phyloP scores from a whole-genome alignment of 2,113 vertebrate species.

The Rhabdomys dilectus region DNA sequence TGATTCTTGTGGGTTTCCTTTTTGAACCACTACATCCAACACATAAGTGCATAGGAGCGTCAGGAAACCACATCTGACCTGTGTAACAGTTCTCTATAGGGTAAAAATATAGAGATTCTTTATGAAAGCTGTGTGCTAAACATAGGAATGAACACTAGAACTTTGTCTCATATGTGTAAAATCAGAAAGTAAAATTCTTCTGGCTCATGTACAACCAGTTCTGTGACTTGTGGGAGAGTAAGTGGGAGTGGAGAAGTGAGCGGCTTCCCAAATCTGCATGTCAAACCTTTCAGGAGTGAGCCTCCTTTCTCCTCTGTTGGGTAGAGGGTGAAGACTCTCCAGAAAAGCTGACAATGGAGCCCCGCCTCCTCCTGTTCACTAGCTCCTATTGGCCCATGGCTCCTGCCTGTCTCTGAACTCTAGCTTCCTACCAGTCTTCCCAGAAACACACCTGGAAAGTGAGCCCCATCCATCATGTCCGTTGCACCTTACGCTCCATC shows the following conservation, averaged over 20 bases:
- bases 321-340: slow-evolving; percentile 26
- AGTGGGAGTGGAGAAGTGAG: slow-evolving; percentile 1
- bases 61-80: slow-evolving; percentile 89
- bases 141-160: slow-evolving; percentile 87
- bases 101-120: slow-evolving; percentile 92
- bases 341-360: slow-evolving; percentile 69
- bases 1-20: slow-evolving; percentile 80
- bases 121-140: slow-evolving; percentile 91
- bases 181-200: slow-evolving; percentile 83
- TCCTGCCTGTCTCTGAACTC: slow-evolving; percentile 82
- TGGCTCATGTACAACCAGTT: slow-evolving; percentile 84
- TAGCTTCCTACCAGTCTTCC: slow-evolving; percentile 73
- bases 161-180: slow-evolving; percentile 87
- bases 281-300: slow-evolving; percentile 68
- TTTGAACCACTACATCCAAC: slow-evolving; percentile 88
- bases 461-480: slow-evolving; percentile 82
- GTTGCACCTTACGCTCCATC: slow-evolving; percentile 86
- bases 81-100: slow-evolving; percentile 91
- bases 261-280: slow-evolving; percentile 70
- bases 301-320: slow-evolving; percentile 18
- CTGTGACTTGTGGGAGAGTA: slow-evolving; percentile 72
- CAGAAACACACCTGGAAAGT: slow-evolving; percentile 76
- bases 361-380: slow-evolving; percentile 81
- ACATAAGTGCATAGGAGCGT: slow-evolving; percentile 89
- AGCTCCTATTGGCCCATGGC: slow-evolving; percentile 80